Conservation (phyloP, 2,113 vertebrate genomes). For the Herpetotheres cachinnans region DNA sequence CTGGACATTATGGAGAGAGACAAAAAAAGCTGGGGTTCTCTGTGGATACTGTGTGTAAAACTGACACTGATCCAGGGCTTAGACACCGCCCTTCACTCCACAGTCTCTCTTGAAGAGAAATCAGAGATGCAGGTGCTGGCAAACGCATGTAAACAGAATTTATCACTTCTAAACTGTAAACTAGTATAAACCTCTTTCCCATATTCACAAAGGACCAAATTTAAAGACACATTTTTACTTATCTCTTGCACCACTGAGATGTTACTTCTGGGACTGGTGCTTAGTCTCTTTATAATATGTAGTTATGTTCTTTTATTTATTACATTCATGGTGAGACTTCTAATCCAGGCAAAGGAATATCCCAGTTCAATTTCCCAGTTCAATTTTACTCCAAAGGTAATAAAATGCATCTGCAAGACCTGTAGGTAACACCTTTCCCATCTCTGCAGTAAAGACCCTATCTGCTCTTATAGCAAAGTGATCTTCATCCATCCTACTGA, state of each 20-base stretch:
- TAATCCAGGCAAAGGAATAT: neutral
- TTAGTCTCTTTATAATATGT: neutral
- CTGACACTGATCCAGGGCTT: too few relatives aligned
- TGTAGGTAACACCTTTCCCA: neutral
- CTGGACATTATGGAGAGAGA: neutral
- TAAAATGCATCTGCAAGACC: neutral
- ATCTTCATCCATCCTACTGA: neutral
- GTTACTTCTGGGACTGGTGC: neutral
- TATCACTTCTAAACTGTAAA: neutral
- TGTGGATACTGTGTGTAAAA: neutral
- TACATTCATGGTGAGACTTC: neutral
- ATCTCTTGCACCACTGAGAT: neutral
- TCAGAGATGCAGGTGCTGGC: neutral
- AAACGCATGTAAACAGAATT: neutral
- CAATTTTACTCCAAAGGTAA: neutral
- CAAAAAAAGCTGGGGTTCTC: rapidly evolving
- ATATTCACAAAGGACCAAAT: neutral
- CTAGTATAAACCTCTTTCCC: neutral
- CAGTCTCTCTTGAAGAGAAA: neutral
- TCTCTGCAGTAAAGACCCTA: neutral
- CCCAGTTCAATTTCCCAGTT: neutral
- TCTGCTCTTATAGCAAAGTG: neutral
- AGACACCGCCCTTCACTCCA: neutral
- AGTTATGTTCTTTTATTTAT: neutral
- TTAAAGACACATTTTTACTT: neutral